phyloP scores from a whole-genome alignment of 1,140 invertebrate species.

The Araneus ventricosus region DNA sequence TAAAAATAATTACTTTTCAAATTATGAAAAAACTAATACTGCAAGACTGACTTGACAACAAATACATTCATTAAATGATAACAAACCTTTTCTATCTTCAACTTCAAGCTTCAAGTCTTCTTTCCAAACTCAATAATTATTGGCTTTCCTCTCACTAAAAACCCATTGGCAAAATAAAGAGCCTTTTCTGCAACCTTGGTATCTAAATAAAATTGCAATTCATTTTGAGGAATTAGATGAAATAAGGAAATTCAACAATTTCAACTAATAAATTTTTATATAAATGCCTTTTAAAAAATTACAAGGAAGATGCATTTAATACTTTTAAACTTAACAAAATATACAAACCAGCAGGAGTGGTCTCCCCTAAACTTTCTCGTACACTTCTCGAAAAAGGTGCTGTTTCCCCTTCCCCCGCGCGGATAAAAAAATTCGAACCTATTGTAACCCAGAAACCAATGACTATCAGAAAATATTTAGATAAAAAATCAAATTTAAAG shows the following conservation, averaged over 20 bases:
- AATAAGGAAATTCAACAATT: background rate
- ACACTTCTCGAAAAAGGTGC: background rate
- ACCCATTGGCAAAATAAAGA: conserved; percentile 56
- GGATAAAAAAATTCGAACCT: no score
- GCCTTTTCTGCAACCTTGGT: conserved; percentile 75
- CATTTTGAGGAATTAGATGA: background rate
- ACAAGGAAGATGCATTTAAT: background rate
- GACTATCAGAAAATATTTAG: no score
- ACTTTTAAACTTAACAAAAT: background rate
- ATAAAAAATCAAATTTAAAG: no score
- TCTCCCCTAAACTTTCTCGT: no score
- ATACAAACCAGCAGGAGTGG: background rate
- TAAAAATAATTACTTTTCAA: no score
- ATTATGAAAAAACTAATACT: no score
- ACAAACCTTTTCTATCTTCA: background rate
- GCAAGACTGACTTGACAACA: no score
- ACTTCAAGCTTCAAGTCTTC: background rate
- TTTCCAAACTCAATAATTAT: conserved; percentile 69
- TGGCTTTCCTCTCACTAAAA: conserved; percentile 29
- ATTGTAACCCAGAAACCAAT: no score
- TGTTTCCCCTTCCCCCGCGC: background rate
- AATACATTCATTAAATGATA: no score
- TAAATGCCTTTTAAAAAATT: background rate
- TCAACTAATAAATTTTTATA: background rate
- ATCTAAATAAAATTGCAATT: conserved; percentile 73